A percentile compares a stretch with the other conserved stretches of the same genome.
Conservation (phyloP, 2,888 invertebrate species). For the Ceratothoa steindachneri region DNA sequence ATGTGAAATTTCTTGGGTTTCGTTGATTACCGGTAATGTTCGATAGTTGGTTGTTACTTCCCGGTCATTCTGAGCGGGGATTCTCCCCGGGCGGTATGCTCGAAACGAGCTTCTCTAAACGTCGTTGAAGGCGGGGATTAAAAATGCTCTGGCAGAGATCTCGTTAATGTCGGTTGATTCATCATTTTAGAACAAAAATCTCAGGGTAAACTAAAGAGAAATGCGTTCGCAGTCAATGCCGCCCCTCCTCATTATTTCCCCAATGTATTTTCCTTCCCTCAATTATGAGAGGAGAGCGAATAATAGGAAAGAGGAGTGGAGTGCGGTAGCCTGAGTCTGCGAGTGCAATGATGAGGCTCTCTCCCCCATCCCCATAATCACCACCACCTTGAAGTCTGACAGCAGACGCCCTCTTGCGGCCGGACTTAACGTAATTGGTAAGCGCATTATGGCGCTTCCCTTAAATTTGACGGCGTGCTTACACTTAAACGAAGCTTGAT, state of each 20-base stretch:
- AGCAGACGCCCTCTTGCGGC: conserved; percentile 3
- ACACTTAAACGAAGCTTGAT: no score
- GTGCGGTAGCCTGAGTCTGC: background rate
- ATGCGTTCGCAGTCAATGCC: background rate
- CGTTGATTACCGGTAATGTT: no score
- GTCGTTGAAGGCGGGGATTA: no score
- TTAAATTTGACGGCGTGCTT: no score
- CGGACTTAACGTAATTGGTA: no score
- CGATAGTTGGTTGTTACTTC: no score
- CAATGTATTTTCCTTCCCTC: background rate
- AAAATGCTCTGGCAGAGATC: background rate
- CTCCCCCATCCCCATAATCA: no score
- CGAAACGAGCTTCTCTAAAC: background rate
- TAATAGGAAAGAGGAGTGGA: background rate
- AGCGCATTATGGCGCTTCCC: no score
- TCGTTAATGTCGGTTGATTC: background rate
- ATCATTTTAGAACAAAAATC: conserved; percentile 1
- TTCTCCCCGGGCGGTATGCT: no score
- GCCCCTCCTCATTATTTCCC: background rate
- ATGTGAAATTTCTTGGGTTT: no score
- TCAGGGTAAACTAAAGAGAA: background rate
- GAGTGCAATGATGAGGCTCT: no score
- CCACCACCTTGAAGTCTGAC: background rate
- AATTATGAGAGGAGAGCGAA: background rate
- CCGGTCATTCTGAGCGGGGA: no score